These are phyloP conservation scores for Tyrannus savana DNA, from an alignment of 2,113 vertebrate species.

Conservation along the genomic window DNA sequence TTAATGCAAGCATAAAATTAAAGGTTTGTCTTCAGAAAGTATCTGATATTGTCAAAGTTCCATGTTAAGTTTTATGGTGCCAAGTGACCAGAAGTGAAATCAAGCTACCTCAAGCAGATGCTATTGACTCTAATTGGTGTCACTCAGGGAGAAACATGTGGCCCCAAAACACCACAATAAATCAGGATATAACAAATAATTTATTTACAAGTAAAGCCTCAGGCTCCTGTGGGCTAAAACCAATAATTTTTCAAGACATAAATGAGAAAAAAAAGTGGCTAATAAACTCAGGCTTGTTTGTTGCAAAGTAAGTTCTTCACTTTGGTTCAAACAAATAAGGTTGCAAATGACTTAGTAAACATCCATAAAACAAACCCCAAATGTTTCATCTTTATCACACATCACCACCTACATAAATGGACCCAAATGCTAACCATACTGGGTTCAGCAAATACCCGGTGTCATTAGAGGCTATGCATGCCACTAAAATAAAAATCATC, in stretches of 20 bases:
- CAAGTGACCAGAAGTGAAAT: background rate
- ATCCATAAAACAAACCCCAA: background rate
- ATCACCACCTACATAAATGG: background rate
- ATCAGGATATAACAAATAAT: background rate
- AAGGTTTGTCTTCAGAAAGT: background rate
- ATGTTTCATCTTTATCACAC: background rate
- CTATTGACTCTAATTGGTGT: background rate
- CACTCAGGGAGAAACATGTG: background rate
- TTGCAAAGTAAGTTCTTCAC: background rate
- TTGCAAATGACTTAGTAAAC: background rate
- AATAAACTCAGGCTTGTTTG: background rate
- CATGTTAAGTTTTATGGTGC: background rate
- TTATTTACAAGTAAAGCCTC: background rate
- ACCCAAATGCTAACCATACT: background rate
- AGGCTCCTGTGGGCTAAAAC: background rate
- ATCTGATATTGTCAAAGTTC: background rate
- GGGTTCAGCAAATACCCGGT: background rate
- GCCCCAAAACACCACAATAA: background rate
- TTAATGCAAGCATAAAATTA: background rate
- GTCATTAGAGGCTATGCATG: background rate
- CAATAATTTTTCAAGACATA: background rate
- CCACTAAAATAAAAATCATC: background rate
- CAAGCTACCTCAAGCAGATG: background rate
- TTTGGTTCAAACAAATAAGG: background rate
- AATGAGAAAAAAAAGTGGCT: background rate